phyloP scores from a whole-genome alignment of 2,888 invertebrate genomes.

The Leistus spinibarbis region DNA sequence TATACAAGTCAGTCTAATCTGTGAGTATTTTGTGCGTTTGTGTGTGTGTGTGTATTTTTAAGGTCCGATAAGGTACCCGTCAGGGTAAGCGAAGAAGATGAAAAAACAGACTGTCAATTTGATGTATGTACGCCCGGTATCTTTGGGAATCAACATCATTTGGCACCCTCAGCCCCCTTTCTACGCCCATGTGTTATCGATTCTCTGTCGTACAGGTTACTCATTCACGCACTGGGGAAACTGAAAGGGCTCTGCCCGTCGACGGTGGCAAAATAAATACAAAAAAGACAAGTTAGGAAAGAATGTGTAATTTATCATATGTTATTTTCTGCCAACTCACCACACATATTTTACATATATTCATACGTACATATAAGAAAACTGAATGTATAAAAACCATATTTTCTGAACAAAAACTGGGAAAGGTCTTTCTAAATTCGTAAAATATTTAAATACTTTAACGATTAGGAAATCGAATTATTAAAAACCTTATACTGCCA shows the following conservation, averaged over 20 bases:
- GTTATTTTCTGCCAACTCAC: not conserved
- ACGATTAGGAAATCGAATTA: no score
- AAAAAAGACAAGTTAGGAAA: not conserved
- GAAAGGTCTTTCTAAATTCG: no score
- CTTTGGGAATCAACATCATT: slow-evolving; percentile 20
- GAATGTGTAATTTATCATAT: not conserved
- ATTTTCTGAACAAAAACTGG: no score
- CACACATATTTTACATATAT: not conserved
- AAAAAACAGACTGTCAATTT: slow-evolving; percentile 37
- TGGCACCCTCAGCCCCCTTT: not conserved
- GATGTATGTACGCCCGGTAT: slow-evolving; percentile 32
- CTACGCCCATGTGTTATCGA: slow-evolving; percentile 1
- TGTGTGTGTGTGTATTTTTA: not conserved
- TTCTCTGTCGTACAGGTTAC: slow-evolving; percentile 22
- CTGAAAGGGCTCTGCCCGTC: not conserved
- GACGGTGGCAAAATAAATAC: not conserved
- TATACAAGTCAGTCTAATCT: no score
- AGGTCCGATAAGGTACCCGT: slow-evolving; percentile 13
- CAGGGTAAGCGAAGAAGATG: slow-evolving; percentile 21
- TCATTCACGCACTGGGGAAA: slow-evolving; percentile 17
- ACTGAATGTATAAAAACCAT: no score
- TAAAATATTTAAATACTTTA: no score
- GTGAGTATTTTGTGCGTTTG: not conserved
- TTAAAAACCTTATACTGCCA: no score
- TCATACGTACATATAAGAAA: no score